These are phyloP conservation scores for Scelioninae gen. 2 DNA, from an alignment of 2,888 invertebrate genomes.

Conservation along the genomic window DNA sequence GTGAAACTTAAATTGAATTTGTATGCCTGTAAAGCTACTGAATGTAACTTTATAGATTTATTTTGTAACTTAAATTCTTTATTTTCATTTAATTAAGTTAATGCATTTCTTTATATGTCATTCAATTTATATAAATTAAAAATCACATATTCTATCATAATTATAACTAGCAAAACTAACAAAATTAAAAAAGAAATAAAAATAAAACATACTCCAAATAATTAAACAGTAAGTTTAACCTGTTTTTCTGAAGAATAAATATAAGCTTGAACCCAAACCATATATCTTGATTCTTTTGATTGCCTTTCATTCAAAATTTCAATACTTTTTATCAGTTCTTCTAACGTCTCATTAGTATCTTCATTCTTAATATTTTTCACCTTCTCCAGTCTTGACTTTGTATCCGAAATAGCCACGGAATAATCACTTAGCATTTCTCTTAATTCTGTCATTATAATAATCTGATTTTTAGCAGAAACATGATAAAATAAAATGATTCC, in stretches of 20 bases:
- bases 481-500: conserved; percentile 82
- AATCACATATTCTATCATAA: no score
- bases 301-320: conserved; percentile 79
- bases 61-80: no score
- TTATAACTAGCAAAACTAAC: no score
- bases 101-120: no score
- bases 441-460: conserved; percentile 78
- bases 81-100: no score
- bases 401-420: conserved; percentile 79
- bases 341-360: conserved; percentile 74
- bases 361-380: conserved; percentile 68
- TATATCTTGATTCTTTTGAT: conserved; percentile 80
- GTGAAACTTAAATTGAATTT: no score
- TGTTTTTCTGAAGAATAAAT: conserved; percentile 49
- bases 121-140: no score
- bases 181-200: no score
- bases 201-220: no score
- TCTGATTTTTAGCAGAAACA: conserved; percentile 81
- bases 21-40: no score
- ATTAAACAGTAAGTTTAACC: no score
- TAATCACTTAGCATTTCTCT: conserved; percentile 82
- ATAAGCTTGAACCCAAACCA: conserved; percentile 82
- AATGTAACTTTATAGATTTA: no score
- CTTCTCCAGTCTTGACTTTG: conserved; percentile 76
- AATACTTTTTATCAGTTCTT: conserved; percentile 78